phyloP scores from a whole-genome alignment of 2,113 vertebrate species.

The Sarotherodon lohbergeri region DNA sequence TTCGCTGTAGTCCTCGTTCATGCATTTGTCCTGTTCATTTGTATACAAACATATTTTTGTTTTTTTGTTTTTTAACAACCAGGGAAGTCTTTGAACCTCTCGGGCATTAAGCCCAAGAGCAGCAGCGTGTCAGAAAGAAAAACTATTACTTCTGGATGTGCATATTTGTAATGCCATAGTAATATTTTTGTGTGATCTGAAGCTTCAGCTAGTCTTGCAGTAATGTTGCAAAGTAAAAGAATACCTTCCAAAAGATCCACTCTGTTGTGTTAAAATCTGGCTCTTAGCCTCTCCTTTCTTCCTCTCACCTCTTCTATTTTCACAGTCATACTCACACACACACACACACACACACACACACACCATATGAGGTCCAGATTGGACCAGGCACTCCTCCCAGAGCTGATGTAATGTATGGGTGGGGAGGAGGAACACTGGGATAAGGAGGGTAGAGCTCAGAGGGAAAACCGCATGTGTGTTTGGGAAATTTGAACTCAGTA shows the following conservation, averaged over 20 bases:
- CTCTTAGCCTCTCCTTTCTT: background rate
- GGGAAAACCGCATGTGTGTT: background rate
- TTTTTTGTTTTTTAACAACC: background rate
- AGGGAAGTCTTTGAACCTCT: background rate
- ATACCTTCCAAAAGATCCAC: background rate
- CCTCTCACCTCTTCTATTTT: background rate
- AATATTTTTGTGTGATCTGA: background rate
- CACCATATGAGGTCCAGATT: slow-evolving; percentile 20
- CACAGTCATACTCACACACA: background rate
- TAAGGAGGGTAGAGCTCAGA: background rate
- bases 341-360: background rate
- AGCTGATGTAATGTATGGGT: slow-evolving; percentile 19
- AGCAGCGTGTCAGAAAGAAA: background rate
- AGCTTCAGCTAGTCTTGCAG: background rate
- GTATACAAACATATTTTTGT: background rate
- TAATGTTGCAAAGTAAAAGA: background rate
- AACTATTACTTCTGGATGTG: background rate
- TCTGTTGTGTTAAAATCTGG: background rate
- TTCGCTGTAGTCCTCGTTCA: background rate
- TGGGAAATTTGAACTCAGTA: background rate
- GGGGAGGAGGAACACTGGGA: background rate
- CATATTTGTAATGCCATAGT: background rate
- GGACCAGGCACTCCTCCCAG: slow-evolving; percentile 6
- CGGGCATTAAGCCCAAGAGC: background rate
- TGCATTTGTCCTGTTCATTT: background rate